These are phyloP conservation scores for Orbicella faveolata DNA, from an alignment of 64 coral and sea anemone genomes.

Conservation along the genomic window DNA sequence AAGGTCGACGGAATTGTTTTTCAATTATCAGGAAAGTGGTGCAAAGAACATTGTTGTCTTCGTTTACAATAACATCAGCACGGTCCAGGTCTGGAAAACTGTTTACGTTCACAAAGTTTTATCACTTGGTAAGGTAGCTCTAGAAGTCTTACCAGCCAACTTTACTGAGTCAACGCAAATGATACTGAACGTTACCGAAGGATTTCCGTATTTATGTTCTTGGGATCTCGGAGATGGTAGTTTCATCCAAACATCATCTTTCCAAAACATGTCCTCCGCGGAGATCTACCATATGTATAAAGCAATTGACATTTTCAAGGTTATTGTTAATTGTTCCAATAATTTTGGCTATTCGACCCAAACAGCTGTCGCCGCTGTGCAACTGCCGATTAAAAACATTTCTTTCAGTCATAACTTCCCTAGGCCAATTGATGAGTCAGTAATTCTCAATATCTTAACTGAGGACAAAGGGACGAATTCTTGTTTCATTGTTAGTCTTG, in stretches of 20 bases:
- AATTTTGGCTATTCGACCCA: conserved; percentile 22
- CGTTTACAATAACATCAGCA: conserved; percentile 63
- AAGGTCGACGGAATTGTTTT: conserved; percentile 27
- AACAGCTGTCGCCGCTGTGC: conserved; percentile 1
- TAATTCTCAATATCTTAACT: conserved; percentile 31
- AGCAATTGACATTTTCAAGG: conserved; percentile 17
- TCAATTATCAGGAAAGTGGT: conserved; percentile 9
- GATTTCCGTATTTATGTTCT: conserved; percentile 55
- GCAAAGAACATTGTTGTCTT: conserved; percentile 5
- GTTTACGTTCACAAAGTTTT: conserved; percentile 24
- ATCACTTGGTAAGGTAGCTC: conserved; percentile 14
- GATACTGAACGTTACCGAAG: conserved; percentile 43
- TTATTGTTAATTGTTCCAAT: conserved; percentile 55
- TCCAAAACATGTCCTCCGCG: conserved; percentile 7
- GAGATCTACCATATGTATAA: conserved; percentile 34
- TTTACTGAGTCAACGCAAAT: conserved; percentile 35
- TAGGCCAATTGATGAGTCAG: conserved; percentile 17
- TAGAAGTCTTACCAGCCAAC: conserved; percentile 33
- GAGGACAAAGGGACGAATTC: conserved; percentile 65
- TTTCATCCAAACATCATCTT: conserved; percentile 14
- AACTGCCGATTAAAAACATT: conserved; percentile 35
- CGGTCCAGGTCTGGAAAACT: background rate
- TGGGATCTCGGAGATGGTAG: conserved; percentile 57
- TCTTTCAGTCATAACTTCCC: conserved; percentile 38
- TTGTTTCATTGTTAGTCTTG: conserved; percentile 47